Evolutionary conservation across 2,797 vertebrate species (phyloP), one percentile per base, ranked within the genome.

Genomic region (Catostomus latipinnis): DNA sequence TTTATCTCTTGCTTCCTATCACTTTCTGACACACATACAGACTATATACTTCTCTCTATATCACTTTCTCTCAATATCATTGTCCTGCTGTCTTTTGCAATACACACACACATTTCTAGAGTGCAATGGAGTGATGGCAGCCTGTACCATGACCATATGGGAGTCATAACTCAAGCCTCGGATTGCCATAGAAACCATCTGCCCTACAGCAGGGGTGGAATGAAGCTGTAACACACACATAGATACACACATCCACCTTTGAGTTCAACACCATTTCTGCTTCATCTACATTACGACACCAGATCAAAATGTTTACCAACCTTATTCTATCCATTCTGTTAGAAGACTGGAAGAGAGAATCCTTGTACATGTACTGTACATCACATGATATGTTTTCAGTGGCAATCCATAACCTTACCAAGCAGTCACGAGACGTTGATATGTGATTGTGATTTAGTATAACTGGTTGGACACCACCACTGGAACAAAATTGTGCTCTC

Each of bases 121-220:
- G 73, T 43, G 66, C 13, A 75, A 68, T 77, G 56, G 18, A 84
- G 70, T 74, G 67, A 80, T 80, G 66, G 74, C 81, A 77, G 78
- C 69, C 72, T 80, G 85, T 80, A 84, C 83, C 72, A 87, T 84
- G 86, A 89, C 88, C 89, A 91, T 92, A 92, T 92, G 90, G 90
- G 79, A 87, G 83, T 76, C 82, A 84, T 89, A 89, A 90, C 86
- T 90, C 89, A 86, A 84, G 71, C 60, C 58, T 81, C 60, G 62
- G 81, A 86, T 90, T 89, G 87, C 86, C 69, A 80, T 76, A 80
- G 83, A 89, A 89, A 90, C 86, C 88, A 86, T 86, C 84, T 89
- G 65, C 80, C 74, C 85, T 81, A 76, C 87, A 82, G 82, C 74
- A 86, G 81, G 69, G 69, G 76, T 65, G 63, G 53, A 73, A 87